These are phyloP conservation scores for Anguilla megastoma DNA, from an alignment of 2,797 vertebrate species.

Conservation along the genomic window DNA sequence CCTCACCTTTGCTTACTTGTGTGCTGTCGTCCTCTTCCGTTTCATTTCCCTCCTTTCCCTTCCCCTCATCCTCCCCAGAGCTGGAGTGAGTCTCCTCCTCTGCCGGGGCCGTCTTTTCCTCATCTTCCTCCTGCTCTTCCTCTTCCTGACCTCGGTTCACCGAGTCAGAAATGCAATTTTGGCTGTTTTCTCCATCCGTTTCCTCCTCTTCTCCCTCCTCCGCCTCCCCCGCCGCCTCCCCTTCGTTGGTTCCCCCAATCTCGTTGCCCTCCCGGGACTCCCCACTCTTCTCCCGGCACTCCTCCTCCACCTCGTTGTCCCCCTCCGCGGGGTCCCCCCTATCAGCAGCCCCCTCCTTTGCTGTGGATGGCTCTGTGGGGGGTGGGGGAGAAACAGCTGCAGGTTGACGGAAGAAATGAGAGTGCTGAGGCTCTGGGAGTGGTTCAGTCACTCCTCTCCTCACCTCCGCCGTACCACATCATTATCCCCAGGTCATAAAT, in stretches of 20 bases:
- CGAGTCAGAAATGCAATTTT: conserved; percentile 42
- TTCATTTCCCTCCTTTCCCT: conserved; percentile 27
- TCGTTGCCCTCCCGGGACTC: conserved; percentile 22
- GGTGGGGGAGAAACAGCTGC: background rate
- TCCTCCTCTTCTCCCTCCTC: conserved; percentile 43
- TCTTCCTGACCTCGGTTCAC: conserved; percentile 45
- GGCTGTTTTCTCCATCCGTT: conserved; percentile 35
- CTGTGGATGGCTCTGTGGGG: conserved; percentile 70
- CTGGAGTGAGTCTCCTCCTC: conserved; percentile 56
- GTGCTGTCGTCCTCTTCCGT: conserved; percentile 39
- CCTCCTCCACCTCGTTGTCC: conserved; percentile 39
- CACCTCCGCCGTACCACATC: background rate
- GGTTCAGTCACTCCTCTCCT: background rate
- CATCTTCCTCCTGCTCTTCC: conserved; percentile 50
- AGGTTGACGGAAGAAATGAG: background rate
- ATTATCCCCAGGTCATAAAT: conserved; percentile 10
- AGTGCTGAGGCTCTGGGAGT: background rate
- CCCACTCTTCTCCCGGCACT: background rate
- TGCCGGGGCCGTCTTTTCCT: conserved; percentile 46
- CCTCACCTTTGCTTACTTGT: conserved; percentile 53
- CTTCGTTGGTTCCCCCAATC: conserved; percentile 8
- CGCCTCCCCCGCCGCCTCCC: conserved; percentile 31
- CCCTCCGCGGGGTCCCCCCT: conserved; percentile 43
- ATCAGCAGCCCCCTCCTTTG: conserved; percentile 59
- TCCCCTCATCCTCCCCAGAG: conserved; percentile 45